Percentiles rank a stretch among this genome's conserved stretches.
These are phyloP conservation scores for Ptychochromis oligacanthus DNA, from an alignment of 2,113 vertebrate species.

Conservation along the genomic window DNA sequence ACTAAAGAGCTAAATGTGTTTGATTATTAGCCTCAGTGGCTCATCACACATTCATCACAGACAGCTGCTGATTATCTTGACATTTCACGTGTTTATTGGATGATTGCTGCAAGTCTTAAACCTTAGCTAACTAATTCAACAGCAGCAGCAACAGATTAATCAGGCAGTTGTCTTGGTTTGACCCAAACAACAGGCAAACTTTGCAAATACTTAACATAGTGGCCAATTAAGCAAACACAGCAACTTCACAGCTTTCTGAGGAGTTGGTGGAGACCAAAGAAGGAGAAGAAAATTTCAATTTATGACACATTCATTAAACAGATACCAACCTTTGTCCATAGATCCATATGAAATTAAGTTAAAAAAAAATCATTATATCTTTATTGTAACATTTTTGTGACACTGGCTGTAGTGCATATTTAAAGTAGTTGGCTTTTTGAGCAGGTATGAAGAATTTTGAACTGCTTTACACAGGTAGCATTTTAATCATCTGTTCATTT, in stretches of 20 bases:
- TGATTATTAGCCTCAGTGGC: constrained; percentile 16
- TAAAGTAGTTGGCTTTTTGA: too few relatives aligned
- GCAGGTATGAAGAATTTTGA: too few relatives aligned
- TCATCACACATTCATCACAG: neutral
- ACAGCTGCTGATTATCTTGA: neutral
- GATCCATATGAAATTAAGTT: neutral
- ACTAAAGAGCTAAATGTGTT: neutral
- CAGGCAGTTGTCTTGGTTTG: neutral
- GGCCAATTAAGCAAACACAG: too few relatives aligned
- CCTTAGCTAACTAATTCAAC: neutral
- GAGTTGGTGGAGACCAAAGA: neutral
- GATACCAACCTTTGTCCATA: neutral
- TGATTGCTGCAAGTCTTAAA: neutral
- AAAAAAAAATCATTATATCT: neutral
- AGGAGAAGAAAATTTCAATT: neutral
- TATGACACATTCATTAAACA: neutral
- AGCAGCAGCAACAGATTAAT: neutral
- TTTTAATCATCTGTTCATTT: too few relatives aligned
- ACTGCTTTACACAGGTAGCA: too few relatives aligned
- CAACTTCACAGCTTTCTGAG: too few relatives aligned
- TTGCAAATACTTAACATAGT: neutral
- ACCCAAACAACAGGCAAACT: neutral
- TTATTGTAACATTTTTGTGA: neutral
- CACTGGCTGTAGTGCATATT: neutral
- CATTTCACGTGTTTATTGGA: neutral